phyloP scores from a whole-genome alignment of 2,797 vertebrate species.

The Rhabdomys pumilio region DNA sequence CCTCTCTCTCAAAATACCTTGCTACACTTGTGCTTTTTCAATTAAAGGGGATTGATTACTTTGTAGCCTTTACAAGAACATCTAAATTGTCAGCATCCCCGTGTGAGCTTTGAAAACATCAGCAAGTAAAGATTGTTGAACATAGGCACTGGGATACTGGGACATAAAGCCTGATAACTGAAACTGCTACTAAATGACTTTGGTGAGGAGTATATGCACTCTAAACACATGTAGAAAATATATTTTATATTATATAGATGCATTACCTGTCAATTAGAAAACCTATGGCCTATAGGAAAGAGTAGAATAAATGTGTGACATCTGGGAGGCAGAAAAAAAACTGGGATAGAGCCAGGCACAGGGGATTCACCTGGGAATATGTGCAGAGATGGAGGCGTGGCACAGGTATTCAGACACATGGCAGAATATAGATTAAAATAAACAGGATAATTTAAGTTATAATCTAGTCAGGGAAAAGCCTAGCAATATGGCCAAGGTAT shows the following conservation, averaged over 20 bases:
- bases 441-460: background rate
- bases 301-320: background rate
- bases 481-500: background rate
- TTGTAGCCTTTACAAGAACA: background rate
- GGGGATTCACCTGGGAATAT: background rate
- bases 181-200: background rate
- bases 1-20: background rate
- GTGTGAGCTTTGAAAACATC: background rate
- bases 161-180: background rate
- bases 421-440: background rate
- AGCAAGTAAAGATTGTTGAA: background rate
- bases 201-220: too few relatives aligned
- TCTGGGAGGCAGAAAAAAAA: background rate
- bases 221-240: background rate
- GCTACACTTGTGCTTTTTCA: background rate
- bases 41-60: background rate
- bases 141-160: background rate
- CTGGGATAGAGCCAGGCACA: background rate
- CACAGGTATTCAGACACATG: background rate
- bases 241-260: background rate
- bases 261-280: background rate
- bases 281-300: background rate
- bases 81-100: background rate
- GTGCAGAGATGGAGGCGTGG: too few relatives aligned
- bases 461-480: background rate